Conservation (phyloP, 2,888 invertebrate species). For the Tortrix viridana region DNA sequence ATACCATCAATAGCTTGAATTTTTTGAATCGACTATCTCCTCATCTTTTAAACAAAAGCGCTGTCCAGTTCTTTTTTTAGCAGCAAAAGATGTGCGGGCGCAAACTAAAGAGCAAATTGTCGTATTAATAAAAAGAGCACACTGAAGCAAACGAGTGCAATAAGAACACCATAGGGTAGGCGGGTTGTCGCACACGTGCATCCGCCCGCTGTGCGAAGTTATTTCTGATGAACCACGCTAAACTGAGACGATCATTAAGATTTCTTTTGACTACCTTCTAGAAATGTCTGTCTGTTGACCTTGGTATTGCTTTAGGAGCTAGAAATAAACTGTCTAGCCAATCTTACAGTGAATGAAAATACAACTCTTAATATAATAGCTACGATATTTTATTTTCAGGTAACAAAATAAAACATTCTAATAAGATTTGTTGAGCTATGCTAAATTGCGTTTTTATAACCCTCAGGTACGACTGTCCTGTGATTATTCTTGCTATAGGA, state of each 20-base stretch:
- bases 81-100: slow-evolving; percentile 36
- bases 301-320: slow-evolving; percentile 15
- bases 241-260: slow-evolving; percentile 33
- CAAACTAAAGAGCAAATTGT: slow-evolving; percentile 19
- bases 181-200: slow-evolving; percentile 78
- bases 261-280: slow-evolving; percentile 19
- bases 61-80: slow-evolving; percentile 11
- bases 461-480: not conserved
- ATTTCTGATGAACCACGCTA: slow-evolving; percentile 60
- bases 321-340: slow-evolving; percentile 25
- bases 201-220: slow-evolving; percentile 77
- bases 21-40: slow-evolving; percentile 9
- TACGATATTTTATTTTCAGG: not conserved
- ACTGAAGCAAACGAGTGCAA: slow-evolving; percentile 52
- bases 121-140: slow-evolving; percentile 17
- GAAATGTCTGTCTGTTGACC: slow-evolving; percentile 25
- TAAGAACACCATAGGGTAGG: slow-evolving; percentile 67
- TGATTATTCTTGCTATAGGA: slow-evolving; percentile 18
- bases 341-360: slow-evolving; percentile 3
- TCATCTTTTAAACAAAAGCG: slow-evolving; percentile 32
- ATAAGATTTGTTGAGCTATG: no score
- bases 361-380: not conserved
- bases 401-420: no score
- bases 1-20: no score
- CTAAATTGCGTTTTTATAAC: not conserved